A percentile compares a stretch with the other conserved stretches of the same genome.
Evolutionary conservation across 2,888 invertebrate genomes (phyloP).

Genomic region (Quadriops clusia): DNA sequence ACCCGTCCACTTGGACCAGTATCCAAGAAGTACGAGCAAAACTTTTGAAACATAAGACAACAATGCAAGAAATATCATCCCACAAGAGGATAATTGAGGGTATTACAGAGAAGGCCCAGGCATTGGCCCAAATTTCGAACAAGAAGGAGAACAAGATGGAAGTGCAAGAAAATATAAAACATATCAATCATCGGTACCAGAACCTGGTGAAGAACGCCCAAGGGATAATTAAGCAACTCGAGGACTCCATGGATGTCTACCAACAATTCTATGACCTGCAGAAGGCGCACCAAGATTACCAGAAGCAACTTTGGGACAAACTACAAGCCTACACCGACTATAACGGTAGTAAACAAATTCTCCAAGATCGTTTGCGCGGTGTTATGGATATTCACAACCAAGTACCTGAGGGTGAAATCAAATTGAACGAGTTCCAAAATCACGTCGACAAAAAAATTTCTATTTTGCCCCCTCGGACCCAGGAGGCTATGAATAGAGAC

Average conservation of each 20-base stretch:
- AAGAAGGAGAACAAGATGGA: conserved; percentile 47
- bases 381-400: conserved; percentile 70
- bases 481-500: conserved; percentile 76
- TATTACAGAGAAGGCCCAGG: conserved; percentile 75
- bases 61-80: conserved; percentile 78
- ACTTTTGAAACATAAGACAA: conserved; percentile 72
- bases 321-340: conserved; percentile 72
- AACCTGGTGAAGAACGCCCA: conserved; percentile 54
- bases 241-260: conserved; percentile 65
- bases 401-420: conserved; percentile 64
- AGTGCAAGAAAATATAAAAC: conserved; percentile 56
- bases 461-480: conserved; percentile 67
- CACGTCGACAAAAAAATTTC: conserved; percentile 58
- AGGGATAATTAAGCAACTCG: conserved; percentile 58
- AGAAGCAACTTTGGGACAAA: conserved; percentile 83
- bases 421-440: conserved; percentile 61
- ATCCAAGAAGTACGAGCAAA: conserved; percentile 78
- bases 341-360: conserved; percentile 71
- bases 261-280: conserved; percentile 80
- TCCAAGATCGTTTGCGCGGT: conserved; percentile 72
- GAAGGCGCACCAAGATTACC: conserved; percentile 78
- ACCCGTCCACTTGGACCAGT: conserved; percentile 59
- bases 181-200: conserved; percentile 67
- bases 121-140: conserved; percentile 48
- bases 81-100: conserved; percentile 83